Conservation (phyloP, 1,140 invertebrate species). For the Paralvinella palmiformis region DNA sequence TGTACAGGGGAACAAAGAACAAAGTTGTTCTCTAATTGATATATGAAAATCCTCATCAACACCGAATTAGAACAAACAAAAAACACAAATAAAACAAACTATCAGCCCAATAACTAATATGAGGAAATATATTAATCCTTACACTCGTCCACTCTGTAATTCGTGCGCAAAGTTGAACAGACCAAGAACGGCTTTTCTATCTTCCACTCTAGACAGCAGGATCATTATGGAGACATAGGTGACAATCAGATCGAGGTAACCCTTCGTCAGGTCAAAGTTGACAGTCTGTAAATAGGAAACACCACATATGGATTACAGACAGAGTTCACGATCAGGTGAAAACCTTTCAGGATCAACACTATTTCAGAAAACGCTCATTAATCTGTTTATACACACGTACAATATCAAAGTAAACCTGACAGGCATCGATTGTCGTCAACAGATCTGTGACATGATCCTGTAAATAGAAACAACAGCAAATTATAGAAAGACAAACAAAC, state of each 20-base stretch:
- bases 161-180: conserved; percentile 97
- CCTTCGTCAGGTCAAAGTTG: conserved; percentile 94
- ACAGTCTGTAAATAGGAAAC: conserved; percentile 59
- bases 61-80: too few species aligned
- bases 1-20: too few species aligned
- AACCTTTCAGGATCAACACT: not conserved
- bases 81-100: too few species aligned
- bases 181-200: conserved; percentile 92
- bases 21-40: too few species aligned
- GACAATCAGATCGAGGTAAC: conserved; percentile 88
- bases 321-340: not conserved
- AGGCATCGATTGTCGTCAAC: conserved; percentile 95
- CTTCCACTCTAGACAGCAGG: conserved; percentile 89
- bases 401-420: conserved; percentile 89
- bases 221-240: conserved; percentile 96
- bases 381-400: conserved; percentile 51
- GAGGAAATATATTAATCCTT: conserved; percentile 22
- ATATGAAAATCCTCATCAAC: too few species aligned
- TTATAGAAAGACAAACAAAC: too few species aligned
- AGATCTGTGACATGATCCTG: conserved; percentile 92
- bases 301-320: not conserved
- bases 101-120: too few species aligned
- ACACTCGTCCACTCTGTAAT: conserved; percentile 80
- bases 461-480: conserved; percentile 28
- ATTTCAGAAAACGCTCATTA: not conserved